Evolutionary conservation across 53 echinoderm and acorn worm species (phyloP), one percentile per base, ranked within the genome.

Genomic region (Crossaster papposus): DNA sequence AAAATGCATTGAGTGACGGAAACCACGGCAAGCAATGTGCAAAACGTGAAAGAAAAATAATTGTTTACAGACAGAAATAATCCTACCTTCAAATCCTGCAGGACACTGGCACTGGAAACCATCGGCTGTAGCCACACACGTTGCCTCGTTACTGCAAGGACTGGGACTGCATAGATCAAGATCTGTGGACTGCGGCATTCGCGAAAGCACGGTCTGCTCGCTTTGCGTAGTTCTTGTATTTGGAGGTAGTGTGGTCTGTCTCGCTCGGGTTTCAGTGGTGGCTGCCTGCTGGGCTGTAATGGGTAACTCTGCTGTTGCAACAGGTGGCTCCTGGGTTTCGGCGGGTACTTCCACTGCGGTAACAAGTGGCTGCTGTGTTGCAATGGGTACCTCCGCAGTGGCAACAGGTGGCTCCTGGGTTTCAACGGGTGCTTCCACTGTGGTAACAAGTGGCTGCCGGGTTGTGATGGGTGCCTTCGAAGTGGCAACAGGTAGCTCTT

Each of bases 61-160:
- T 34, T 29, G 23, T 30, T 54, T 26, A 17, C 35, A 83, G 35
- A 51, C 26, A 72, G 33, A 37, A 1, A n/a, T n/a, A 78, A 72
- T 32, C n/a, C 14, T 80, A 91, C 91, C 91, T 91, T 86, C 88
- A 91, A 87, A 88, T 10, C 88, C 91, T 34, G 79, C 20, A 15
- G 74, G 36, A 72, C 91, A 92, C 14, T 77, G 71, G 65, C 86
- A 94, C 0, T 68, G 85, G 91, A 68, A 89, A 79, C 86, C 92
- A 85, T 23, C 76, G 23, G n/a, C 77, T 81, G 75, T 53, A 4
- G 36, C 38, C 15, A 20, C 18, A 78, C 94, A 94, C 2, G 20
- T 53, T 32, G 70, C 89, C n/a, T 79, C 91, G 82, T 91, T 91
- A 18, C 0, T 77, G 63, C 94, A 94, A 10, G 91, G 94, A 30